Percentiles rank a stretch among this genome's conserved stretches.
These are phyloP conservation scores for Vireo altiloquus DNA, from an alignment of 2,113 vertebrate species.

Conservation along the genomic window DNA sequence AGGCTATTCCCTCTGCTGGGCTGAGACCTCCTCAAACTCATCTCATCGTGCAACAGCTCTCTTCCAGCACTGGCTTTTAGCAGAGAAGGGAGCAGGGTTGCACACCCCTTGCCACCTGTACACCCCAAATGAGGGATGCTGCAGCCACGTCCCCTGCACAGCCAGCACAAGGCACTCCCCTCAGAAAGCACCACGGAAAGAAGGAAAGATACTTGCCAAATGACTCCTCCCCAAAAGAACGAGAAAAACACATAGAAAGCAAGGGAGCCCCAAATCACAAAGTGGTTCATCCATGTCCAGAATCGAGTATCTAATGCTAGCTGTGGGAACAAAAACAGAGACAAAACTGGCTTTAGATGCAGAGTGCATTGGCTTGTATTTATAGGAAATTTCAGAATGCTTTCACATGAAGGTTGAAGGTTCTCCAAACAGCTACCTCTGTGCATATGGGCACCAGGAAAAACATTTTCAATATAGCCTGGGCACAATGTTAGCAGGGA, in stretches of 20 bases:
- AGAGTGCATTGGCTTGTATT: accelerated
- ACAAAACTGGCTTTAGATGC: neutral
- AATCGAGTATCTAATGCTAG: conserved; percentile 93
- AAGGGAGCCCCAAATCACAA: conserved; percentile 97
- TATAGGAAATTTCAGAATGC: neutral
- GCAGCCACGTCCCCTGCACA: accelerated
- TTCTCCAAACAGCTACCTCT: neutral
- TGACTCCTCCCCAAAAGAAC: conserved; percentile 98
- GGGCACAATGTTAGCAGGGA: neutral
- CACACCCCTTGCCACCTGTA: too few species aligned
- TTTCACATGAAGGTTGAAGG: neutral
- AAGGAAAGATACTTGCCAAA: conserved; percentile 81
- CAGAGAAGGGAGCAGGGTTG: neutral
- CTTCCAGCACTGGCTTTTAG: neutral
- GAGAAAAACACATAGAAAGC: conserved; percentile 97
- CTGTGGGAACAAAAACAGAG: conserved; percentile 62
- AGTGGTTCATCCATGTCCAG: conserved; percentile 99
- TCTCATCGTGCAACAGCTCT: neutral
- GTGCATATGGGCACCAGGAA: neutral
- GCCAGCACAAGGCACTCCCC: neutral
- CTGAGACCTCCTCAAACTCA: neutral
- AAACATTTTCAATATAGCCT: neutral
- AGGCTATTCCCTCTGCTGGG: neutral
- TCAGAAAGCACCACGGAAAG: accelerated
- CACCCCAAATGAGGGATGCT: accelerated